These are phyloP conservation scores for Diuraphis noxia DNA, from an alignment of 1,140 invertebrate genomes.

Conservation along the genomic window DNA sequence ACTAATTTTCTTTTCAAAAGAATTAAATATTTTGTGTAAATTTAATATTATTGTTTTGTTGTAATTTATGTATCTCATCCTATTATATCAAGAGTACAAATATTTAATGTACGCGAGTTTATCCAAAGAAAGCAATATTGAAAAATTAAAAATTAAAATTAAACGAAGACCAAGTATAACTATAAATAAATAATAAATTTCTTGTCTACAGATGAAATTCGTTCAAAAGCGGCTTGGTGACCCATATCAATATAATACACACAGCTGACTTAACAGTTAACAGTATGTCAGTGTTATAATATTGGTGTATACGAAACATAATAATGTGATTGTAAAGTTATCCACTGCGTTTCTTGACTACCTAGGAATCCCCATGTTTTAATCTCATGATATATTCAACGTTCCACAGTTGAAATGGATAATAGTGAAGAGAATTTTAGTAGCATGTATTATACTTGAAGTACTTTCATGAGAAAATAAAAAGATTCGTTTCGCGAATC, in stretches of 20 bases:
- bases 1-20: not conserved
- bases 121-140: not conserved
- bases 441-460: not conserved
- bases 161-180: not conserved
- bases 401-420: not conserved
- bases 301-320: too few relatives aligned
- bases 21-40: not conserved
- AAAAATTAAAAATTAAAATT: not conserved
- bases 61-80: not conserved
- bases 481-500: not conserved
- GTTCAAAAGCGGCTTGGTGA: not conserved
- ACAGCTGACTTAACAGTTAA: too few relatives aligned
- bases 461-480: not conserved
- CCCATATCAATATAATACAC: too few relatives aligned
- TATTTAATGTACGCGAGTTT: not conserved
- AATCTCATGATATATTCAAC: not conserved
- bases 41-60: not conserved
- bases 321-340: too few relatives aligned
- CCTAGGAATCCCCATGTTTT: too few relatives aligned
- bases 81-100: not conserved
- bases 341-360: too few relatives aligned
- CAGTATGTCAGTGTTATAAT: too few relatives aligned
- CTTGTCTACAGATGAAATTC: not conserved
- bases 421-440: not conserved
- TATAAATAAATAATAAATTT: not conserved